These are phyloP conservation scores for Phyto melanocephala DNA, from an alignment of 2,888 invertebrate species.

Conservation along the genomic window DNA sequence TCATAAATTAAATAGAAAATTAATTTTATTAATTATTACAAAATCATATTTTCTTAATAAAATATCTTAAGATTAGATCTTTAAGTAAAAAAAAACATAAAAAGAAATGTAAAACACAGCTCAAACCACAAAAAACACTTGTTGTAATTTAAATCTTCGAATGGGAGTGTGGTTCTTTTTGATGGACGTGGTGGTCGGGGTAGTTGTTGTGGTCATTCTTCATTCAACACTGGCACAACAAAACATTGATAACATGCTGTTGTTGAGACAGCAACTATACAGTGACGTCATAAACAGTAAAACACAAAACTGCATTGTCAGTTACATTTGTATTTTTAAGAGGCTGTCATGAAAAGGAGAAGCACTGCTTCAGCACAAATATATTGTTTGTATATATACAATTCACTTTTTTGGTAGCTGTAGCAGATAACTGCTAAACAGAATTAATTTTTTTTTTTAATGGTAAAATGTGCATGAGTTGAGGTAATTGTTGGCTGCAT, in stretches of 20 bases:
- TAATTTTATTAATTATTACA: too few species aligned
- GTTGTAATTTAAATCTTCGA: conserved; percentile 10
- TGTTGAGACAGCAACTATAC: not conserved
- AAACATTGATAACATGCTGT: not conserved
- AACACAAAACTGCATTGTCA: not conserved
- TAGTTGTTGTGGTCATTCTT: not conserved
- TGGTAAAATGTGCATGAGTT: not conserved
- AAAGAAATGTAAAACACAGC: not conserved
- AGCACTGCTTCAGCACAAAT: not conserved
- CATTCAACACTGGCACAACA: not conserved
- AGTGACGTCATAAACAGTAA: not conserved
- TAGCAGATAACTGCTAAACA: not conserved
- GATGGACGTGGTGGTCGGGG: not conserved
- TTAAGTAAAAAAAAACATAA: not conserved
- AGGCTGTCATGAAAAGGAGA: not conserved
- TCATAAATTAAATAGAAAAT: too few species aligned
- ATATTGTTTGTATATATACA: not conserved
- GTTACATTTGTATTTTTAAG: not conserved
- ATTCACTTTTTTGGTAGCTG: not conserved
- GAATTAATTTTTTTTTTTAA: not conserved
- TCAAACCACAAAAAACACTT: conserved; percentile 15
- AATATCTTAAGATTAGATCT: not conserved
- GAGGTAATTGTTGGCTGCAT: not conserved
- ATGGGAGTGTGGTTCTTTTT: not conserved
- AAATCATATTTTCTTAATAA: not conserved